Evolutionary conservation across 92 coral and sea anemone genomes (phyloP), one percentile per base, ranked within the genome.

Genomic region (Phymanthus crucifer): DNA sequence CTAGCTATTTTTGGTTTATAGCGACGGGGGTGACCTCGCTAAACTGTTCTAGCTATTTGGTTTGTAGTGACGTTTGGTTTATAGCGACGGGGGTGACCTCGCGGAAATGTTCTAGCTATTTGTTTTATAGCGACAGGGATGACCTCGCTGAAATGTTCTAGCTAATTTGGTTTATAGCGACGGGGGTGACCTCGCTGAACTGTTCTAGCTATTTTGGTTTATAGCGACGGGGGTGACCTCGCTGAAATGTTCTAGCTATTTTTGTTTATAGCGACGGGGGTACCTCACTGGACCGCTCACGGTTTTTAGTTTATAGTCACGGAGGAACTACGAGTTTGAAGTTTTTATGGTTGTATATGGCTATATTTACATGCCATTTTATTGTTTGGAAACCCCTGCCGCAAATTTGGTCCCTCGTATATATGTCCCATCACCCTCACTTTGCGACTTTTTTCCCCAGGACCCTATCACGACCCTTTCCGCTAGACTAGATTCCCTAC

Each of bases 11-110:
- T 3, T 56, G n/a, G 4, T 4, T 56, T 56, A 56, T 4, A 56
- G 66, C 66, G 66, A 56, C 66, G 4, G 66, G 66, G 66, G 23
- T 26, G 66, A 11, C 66, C 66, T 56, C 66, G 66, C 66, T 56
- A 17, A 17, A 56, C 4, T 26, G n/a, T 56, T 56, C 13, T 56
- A 18, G n/a, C 4, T 56, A n/a, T 56, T 26, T 56, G 2, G 29
- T 4, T 18, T 3, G 3, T 56, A 18, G 29, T 19, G n/a, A n/a
- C n/a, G n/a, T 56, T 26, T 3, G 66, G 4, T 56, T 56, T 56
- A 56, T 11, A 26, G 66, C 23, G 66, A 3, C 66, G 13, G 66
- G 66, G 23, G 29, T 19, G 66, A 56, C 66, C 66, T 56, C 66
- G 66, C 66, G 4, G 23, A 17, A 56, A 56, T 56, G 66, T 56